Evolutionary conservation across 2,113 vertebrate species (phyloP), one percentile per base, ranked within the genome.

Genomic region (Psilopsiagon aymara): DNA sequence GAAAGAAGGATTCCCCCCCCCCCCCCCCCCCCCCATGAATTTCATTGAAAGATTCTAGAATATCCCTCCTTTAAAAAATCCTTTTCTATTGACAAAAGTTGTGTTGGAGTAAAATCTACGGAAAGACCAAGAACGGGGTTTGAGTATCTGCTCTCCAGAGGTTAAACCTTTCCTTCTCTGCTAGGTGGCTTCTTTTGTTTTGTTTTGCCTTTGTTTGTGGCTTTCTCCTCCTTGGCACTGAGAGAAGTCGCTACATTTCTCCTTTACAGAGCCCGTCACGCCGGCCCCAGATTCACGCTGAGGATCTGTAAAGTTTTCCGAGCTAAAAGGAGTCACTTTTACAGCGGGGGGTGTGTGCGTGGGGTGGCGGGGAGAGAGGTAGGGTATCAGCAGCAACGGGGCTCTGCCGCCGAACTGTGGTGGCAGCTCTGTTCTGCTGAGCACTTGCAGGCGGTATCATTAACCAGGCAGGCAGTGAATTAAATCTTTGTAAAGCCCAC

Each of bases 381-480:
- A 33, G 67, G 93, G 46, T 41, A 75, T 39, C 76, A 25, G 73
- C 10, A 79, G 23, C 75, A 16, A 15, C 57, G 11, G 82, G 59
- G 55, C 66, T 35, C 52, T 74, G 82, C 92, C 91, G 73, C 52
- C 80, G 6, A 86, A 92, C 93, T 29, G 80, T 68, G 12, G 27
- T 7, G 35, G 35, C 66, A 37, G 78, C 74, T 91, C 81, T 10
- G n/a, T 31, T 49, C 80, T 28, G 88, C 90, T 47, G 2, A 84
- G 84, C 67, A 6, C 88, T 94, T n/a, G 87, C 92, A 82, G 95
- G 97, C 97, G 93, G 94, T 92, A 29, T 91, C 88, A 96, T 98
- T 98, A 96, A 92, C 97, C 89, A 49, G 90, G 68, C 31, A 55
- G 92, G 94, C 94, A 14, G 83, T 80, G 88, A 87, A 83, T 93